phyloP scores from a whole-genome alignment of 2,888 invertebrate genomes.

The Orgyia antiqua region DNA sequence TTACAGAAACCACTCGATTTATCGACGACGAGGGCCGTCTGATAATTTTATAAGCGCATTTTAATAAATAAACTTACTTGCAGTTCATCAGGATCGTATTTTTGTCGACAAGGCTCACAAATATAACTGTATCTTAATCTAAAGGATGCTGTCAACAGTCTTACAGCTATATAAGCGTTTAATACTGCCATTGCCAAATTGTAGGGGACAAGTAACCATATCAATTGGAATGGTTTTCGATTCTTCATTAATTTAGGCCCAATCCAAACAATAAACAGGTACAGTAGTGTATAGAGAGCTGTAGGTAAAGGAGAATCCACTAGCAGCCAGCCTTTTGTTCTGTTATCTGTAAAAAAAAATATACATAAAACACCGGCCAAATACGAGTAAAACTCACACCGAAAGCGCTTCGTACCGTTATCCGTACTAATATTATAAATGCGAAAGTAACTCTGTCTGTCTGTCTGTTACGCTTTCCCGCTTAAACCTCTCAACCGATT shows the following conservation, averaged over 20 bases:
- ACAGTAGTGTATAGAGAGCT: slow-evolving; percentile 81
- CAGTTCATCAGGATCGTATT: slow-evolving; percentile 87
- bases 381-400: too few relatives aligned
- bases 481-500: too few relatives aligned
- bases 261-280: slow-evolving; percentile 86
- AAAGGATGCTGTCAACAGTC: slow-evolving; percentile 85
- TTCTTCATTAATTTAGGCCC: slow-evolving; percentile 91
- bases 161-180: slow-evolving; percentile 89
- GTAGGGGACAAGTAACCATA: slow-evolving; percentile 87
- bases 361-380: too few relatives aligned
- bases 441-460: too few relatives aligned
- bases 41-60: too few relatives aligned
- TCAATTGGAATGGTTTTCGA: slow-evolving; percentile 85
- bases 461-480: too few relatives aligned
- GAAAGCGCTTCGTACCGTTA: too few relatives aligned
- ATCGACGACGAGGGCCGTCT: too few relatives aligned
- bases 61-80: too few relatives aligned
- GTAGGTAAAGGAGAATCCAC: slow-evolving; percentile 90
- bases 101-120: slow-evolving; percentile 90
- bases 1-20: too few relatives aligned
- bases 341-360: slow-evolving; percentile 80
- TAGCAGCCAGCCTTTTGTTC: slow-evolving; percentile 90
- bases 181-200: slow-evolving; percentile 90
- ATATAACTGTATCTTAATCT: slow-evolving; percentile 89
- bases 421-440: too few relatives aligned